Evolutionary conservation across 2,797 vertebrate genomes (phyloP).

Genomic region (Paramormyrops hopkinsi): DNA sequence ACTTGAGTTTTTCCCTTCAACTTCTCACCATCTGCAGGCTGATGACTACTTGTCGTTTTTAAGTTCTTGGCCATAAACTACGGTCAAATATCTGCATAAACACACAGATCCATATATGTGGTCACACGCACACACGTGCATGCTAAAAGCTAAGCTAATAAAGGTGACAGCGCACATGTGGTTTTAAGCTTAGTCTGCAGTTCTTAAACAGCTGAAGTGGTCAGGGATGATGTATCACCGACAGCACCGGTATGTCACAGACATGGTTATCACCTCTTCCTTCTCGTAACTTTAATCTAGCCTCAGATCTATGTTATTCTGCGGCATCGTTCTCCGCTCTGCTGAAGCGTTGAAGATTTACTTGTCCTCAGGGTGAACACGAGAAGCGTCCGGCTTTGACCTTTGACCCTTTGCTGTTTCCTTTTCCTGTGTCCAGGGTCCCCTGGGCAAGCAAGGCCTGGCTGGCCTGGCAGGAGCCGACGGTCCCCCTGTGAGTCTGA

Average conservation of each 20-base stretch:
- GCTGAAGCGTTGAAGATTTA: not conserved
- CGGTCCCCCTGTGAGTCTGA: constrained; percentile 84
- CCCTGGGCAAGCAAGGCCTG: constrained; percentile 84
- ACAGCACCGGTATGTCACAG: not conserved
- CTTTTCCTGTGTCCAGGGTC: constrained; percentile 66
- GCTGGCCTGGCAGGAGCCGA: constrained; percentile 83
- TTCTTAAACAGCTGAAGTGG: not conserved
- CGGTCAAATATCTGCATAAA: not conserved
- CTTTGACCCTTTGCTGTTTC: constrained; percentile 3
- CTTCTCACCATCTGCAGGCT: not conserved
- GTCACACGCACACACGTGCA: constrained; percentile 31
- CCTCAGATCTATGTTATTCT: not conserved
- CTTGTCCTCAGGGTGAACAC: not conserved
- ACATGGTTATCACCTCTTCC: not conserved
- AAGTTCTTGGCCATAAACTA: constrained; percentile 10
- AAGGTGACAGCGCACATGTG: not conserved
- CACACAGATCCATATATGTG: constrained; percentile 20
- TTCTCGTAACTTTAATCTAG: not conserved
- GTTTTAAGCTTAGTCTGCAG: not conserved
- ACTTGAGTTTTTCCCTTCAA: constrained; percentile 37
- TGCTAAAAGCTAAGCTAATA: not conserved
- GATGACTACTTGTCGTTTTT: constrained; percentile 24
- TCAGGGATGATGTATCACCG: not conserved
- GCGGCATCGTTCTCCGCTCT: not conserved
- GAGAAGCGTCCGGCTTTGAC: not conserved